Evolutionary conservation across 2,797 vertebrate genomes (phyloP).

Genomic region (Chromobotia macracanthus): DNA sequence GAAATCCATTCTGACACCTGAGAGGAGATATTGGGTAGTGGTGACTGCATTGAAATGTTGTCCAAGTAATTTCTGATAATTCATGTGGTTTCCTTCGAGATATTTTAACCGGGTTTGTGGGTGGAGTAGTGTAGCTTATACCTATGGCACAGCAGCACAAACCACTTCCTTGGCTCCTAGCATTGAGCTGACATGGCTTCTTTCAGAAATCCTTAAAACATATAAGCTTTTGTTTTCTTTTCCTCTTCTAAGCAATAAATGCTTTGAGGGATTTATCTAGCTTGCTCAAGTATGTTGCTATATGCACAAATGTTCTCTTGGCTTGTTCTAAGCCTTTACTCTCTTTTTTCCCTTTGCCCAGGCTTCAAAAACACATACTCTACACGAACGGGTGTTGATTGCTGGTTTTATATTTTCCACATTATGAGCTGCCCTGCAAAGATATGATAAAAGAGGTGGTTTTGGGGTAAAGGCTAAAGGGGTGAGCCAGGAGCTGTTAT

Average conservation of each 20-base stretch:
- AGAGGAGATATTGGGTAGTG: constrained; percentile 13
- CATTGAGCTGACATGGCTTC: constrained; percentile 33
- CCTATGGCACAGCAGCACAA: constrained; percentile 21
- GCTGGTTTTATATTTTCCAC: constrained; percentile 57
- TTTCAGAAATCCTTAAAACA: constrained; percentile 35
- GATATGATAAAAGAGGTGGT: constrained; percentile 54
- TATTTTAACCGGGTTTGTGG: constrained; percentile 38
- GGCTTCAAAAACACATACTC: constrained; percentile 16
- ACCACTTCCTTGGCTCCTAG: constrained; percentile 28
- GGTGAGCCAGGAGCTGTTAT: constrained; percentile 56
- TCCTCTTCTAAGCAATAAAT: constrained; percentile 25
- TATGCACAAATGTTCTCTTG: neutral
- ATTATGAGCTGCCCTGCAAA: constrained; percentile 56
- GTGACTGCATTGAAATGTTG: constrained; percentile 25
- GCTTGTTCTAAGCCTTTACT: constrained; percentile 1
- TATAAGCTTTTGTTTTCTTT: constrained; percentile 39
- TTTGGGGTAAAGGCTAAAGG: constrained; percentile 30
- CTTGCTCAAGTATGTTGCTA: constrained; percentile 4
- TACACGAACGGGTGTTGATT: constrained; percentile 24
- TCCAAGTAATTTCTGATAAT: constrained; percentile 34
- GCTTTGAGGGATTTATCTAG: constrained; percentile 30
- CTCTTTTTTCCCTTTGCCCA: constrained; percentile 20
- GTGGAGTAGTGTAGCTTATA: constrained; percentile 39
- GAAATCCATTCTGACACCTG: constrained; percentile 39
- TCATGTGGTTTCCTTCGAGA: constrained; percentile 33